Evolutionary conservation across 1,140 invertebrate genomes (phyloP).

Genomic region (Rhyacophila brunnea): DNA sequence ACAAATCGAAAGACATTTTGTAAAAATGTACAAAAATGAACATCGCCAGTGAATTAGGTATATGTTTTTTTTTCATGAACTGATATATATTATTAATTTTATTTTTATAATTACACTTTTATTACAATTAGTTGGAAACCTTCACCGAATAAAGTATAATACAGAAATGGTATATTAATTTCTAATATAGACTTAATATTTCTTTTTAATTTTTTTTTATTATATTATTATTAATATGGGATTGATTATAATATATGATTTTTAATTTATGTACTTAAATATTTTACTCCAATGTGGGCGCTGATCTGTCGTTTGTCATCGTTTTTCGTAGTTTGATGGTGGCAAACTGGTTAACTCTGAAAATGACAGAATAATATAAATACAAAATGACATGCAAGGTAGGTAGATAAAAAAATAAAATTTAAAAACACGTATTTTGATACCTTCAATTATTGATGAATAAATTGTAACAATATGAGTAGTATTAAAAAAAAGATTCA

Average conservation of each 20-base stretch:
- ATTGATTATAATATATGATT: not conserved
- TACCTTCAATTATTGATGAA: too few relatives aligned
- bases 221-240: not conserved
- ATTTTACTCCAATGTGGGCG: slow-evolving; percentile 63
- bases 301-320: slow-evolving; percentile 80
- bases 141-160: slow-evolving; percentile 12
- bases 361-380: slow-evolving; percentile 39
- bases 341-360: slow-evolving; percentile 78
- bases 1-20: not conserved
- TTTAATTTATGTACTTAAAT: not conserved
- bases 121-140: slow-evolving; percentile 18
- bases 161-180: slow-evolving; percentile 2
- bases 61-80: not conserved
- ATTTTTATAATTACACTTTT: slow-evolving; percentile 4
- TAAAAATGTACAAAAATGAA: too few relatives aligned
- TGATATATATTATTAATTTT: slow-evolving; percentile 9
- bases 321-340: slow-evolving; percentile 84
- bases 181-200: slow-evolving; percentile 10
- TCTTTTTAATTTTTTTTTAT: not conserved
- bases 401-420: too few relatives aligned
- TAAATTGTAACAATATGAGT: too few relatives aligned
- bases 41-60: too few relatives aligned
- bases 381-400: slow-evolving; percentile 1
- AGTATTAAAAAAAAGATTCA: too few relatives aligned
- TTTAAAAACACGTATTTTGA: too few relatives aligned